Conservation (phyloP, 2,888 invertebrate species). For the Ormyrus thymus region DNA sequence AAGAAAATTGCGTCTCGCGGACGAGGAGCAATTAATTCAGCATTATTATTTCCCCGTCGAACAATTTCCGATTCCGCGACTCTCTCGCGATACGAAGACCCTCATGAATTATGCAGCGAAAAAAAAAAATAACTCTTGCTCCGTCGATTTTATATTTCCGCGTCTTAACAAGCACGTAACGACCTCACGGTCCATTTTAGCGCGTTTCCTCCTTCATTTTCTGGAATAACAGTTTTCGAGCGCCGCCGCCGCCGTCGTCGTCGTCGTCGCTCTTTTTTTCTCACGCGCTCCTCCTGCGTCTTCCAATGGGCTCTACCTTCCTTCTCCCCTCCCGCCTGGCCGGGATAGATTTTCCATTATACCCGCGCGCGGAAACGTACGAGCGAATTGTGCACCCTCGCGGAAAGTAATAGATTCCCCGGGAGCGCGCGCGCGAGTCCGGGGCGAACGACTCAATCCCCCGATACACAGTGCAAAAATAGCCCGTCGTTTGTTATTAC, state of each 20-base stretch:
- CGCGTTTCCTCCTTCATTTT: slow-evolving; percentile 29
- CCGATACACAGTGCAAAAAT: slow-evolving; percentile 11
- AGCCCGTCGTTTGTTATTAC: slow-evolving; percentile 28
- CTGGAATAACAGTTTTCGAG: slow-evolving; percentile 28
- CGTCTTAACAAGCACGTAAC: slow-evolving; percentile 17
- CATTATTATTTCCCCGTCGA: too few species aligned
- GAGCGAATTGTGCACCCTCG: slow-evolving; percentile 29
- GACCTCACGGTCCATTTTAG: slow-evolving; percentile 3
- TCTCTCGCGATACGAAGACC: too few species aligned
- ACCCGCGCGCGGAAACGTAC: not conserved
- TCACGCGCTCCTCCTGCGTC: not conserved
- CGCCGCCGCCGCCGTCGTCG: not conserved
- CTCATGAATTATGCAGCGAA: too few species aligned
- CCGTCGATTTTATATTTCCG: slow-evolving; percentile 19
- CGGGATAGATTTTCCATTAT: slow-evolving; percentile 26
- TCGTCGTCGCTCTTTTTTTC: not conserved
- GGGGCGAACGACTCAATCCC: not conserved
- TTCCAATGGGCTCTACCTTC: not conserved
- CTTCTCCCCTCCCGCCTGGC: not conserved
- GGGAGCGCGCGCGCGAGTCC: too few species aligned
- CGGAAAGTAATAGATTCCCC: slow-evolving; percentile 26
- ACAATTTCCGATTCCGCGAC: too few species aligned
- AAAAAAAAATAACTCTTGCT: too few species aligned
- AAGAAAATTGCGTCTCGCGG: too few species aligned
- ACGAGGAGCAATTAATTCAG: too few species aligned